These are phyloP conservation scores for Mythimna ferrago DNA, from an alignment of 2,888 invertebrate species.

Conservation along the genomic window DNA sequence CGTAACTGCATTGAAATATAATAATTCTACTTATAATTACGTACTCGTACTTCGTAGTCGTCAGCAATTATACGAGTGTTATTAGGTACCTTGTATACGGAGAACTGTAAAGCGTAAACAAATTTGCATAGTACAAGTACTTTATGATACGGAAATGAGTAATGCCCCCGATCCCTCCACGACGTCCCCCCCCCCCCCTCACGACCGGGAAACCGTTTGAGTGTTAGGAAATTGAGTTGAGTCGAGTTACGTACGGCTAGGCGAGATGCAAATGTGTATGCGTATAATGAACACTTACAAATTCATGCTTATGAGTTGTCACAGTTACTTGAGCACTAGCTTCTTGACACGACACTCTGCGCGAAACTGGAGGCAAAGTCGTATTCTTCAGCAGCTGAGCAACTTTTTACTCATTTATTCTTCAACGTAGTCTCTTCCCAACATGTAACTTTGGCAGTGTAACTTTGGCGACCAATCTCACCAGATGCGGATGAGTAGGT, in stretches of 20 bases:
- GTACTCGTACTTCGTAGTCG: conserved; percentile 35
- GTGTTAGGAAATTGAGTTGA: conserved; percentile 81
- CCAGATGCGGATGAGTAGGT: not conserved
- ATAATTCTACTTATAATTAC: conserved; percentile 54
- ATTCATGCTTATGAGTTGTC: conserved; percentile 62
- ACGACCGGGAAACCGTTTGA: conserved; percentile 74
- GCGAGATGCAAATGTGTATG: conserved; percentile 64
- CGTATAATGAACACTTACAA: conserved; percentile 69
- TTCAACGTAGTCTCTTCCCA: no score
- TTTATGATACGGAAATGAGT: conserved; percentile 78
- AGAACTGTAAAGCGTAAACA: conserved; percentile 51
- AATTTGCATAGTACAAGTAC: conserved; percentile 66
- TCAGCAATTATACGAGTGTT: conserved; percentile 53
- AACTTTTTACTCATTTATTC: not conserved
- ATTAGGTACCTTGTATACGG: conserved; percentile 49
- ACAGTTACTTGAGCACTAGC: conserved; percentile 47
- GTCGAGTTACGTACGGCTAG: conserved; percentile 68
- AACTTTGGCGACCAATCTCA: not conserved
- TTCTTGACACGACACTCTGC: conserved; percentile 33
- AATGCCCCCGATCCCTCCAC: conserved; percentile 55
- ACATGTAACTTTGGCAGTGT: not conserved
- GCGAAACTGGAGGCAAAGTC: conserved; percentile 4
- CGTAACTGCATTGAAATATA: conserved; percentile 42
- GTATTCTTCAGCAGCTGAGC: conserved; percentile 1
- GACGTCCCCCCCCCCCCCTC: conserved; percentile 28